These are phyloP conservation scores for Poeciliopsis turrubarensis DNA, from an alignment of 2,113 vertebrate species.

Conservation along the genomic window DNA sequence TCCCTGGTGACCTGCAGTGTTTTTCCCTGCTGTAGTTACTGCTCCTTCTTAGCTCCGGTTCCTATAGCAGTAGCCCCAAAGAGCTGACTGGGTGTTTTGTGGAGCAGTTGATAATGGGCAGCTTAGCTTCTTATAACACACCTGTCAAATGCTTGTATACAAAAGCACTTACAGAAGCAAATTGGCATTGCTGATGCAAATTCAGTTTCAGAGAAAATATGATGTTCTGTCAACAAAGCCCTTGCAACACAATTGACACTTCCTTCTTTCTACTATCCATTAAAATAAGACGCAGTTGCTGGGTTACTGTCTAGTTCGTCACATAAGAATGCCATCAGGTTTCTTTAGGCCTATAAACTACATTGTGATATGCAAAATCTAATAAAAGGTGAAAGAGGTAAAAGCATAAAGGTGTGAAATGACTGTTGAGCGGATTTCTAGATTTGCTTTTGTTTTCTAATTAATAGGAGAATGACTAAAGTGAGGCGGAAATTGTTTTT, in stretches of 20 bases:
- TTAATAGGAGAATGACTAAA: neutral
- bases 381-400: neutral
- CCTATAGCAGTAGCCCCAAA: conserved; percentile 58
- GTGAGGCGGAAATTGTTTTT: neutral
- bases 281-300: conserved; percentile 13
- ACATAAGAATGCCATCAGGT: conserved; percentile 17
- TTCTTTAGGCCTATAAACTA: conserved; percentile 35
- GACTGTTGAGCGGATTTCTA: too few relatives aligned
- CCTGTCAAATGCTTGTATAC: conserved; percentile 48
- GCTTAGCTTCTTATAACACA: conserved; percentile 33
- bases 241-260: conserved; percentile 1
- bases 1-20: conserved; percentile 40
- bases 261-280: conserved; percentile 2
- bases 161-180: conserved; percentile 40
- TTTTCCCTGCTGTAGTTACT: conserved; percentile 55
- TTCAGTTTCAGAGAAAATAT: conserved; percentile 30
- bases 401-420: neutral
- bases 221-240: conserved; percentile 45
- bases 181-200: conserved; percentile 36
- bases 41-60: conserved; percentile 48
- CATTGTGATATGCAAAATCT: conserved; percentile 30
- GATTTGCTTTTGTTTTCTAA: neutral
- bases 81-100: conserved; percentile 53
- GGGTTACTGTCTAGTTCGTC: conserved; percentile 4
- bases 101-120: conserved; percentile 50